A percentile compares a stretch with the other conserved stretches of the same genome.
phyloP scores from a whole-genome alignment of 1,140 invertebrate genomes.

The Daktulosphaira vitifoliae region DNA sequence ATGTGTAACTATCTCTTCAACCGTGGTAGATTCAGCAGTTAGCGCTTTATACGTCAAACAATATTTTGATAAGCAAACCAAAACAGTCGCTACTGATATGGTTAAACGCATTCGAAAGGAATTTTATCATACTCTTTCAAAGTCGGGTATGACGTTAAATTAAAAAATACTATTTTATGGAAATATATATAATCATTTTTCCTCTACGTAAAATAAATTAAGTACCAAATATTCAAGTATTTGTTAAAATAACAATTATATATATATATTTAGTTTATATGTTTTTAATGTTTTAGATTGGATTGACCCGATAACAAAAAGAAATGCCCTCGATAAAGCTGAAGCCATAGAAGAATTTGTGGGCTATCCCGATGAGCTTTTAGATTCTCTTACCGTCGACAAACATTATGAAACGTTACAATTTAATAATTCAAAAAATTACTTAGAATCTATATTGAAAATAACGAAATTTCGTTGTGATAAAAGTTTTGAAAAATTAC shows the following conservation, averaged over 20 bases:
- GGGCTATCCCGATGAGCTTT: conserved; percentile 53
- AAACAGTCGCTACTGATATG: conserved; percentile 54
- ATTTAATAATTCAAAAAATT: neutral
- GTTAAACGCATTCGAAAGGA: conserved; percentile 55
- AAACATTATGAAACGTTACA: neutral
- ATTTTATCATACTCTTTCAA: conserved; percentile 49
- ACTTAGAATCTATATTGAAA: neutral
- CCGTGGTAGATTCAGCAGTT: conserved; percentile 49
- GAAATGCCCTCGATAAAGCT: conserved; percentile 50
- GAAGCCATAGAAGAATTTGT: conserved; percentile 49
- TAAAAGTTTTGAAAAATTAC: neutral
- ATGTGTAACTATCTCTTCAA: conserved; percentile 42
- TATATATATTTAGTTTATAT: too few species aligned
- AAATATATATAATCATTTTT: too few species aligned
- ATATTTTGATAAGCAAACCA: conserved; percentile 49
- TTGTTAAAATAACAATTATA: too few species aligned
- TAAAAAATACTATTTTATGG: too few species aligned
- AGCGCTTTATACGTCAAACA: conserved; percentile 51
- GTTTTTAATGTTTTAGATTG: too few species aligned
- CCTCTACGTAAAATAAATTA: too few species aligned
- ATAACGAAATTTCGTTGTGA: neutral
- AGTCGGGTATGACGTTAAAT: neutral
- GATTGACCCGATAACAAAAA: conserved; percentile 58
- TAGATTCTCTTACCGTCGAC: conserved; percentile 35
- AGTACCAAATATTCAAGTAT: too few species aligned